A percentile compares a stretch with the other conserved stretches of the same genome.
These are phyloP conservation scores for Scophthalmus maximus DNA, from an alignment of 2,113 vertebrate genomes.

Conservation along the genomic window DNA sequence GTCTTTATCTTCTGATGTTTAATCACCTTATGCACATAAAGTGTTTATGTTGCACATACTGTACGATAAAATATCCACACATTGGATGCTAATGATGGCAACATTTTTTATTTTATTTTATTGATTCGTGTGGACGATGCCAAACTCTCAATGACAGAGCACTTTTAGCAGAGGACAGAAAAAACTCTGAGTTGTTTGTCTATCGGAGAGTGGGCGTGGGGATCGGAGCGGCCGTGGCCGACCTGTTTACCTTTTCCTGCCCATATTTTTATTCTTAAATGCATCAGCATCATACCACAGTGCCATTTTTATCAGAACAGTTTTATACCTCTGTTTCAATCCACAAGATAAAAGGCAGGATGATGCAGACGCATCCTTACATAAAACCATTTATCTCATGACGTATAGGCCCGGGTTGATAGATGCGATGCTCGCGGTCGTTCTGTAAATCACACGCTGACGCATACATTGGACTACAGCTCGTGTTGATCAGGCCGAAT, in stretches of 20 bases:
- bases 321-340: background rate
- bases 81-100: background rate
- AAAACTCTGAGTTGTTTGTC: conserved; percentile 30
- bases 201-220: background rate
- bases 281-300: no score
- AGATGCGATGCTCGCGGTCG: conserved; percentile 58
- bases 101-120: conserved; percentile 26
- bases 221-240: no score
- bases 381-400: conserved; percentile 25
- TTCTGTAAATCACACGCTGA: conserved; percentile 43
- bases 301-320: no score
- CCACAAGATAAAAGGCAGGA: background rate
- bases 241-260: conserved; percentile 33
- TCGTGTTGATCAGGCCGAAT: conserved; percentile 37
- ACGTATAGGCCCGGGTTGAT: conserved; percentile 20
- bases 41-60: background rate
- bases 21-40: background rate
- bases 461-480: conserved; percentile 60
- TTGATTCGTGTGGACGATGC: conserved; percentile 21
- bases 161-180: conserved; percentile 36
- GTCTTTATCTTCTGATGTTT: background rate
- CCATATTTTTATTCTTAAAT: no score
- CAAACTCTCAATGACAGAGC: conserved; percentile 31
- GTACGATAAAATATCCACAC: background rate
- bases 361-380: conserved; percentile 14